Conservation (phyloP, 2,113 vertebrate species). For the Vicugna pacos region DNA sequence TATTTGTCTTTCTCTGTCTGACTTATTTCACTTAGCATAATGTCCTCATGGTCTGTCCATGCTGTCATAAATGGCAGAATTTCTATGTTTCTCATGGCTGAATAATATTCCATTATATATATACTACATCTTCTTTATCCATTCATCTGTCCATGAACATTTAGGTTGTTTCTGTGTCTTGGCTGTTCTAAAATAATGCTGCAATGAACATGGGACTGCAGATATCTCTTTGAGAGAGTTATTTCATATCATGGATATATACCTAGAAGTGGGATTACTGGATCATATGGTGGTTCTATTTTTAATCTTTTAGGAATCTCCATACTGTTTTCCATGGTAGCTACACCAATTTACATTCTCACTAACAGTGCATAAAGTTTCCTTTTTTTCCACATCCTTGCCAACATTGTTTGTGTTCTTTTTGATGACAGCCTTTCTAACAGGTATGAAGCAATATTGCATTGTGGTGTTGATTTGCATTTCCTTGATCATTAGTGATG, state of each 20-base stretch:
- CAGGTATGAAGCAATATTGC: not conserved
- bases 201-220: not conserved
- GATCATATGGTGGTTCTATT: not conserved
- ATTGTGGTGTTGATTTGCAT: not conserved
- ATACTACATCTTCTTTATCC: not conserved
- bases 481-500: not conserved
- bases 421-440: not conserved
- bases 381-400: not conserved
- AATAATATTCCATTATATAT: not conserved
- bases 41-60: not conserved
- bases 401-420: not conserved
- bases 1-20: conserved; percentile 19
- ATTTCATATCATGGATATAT: not conserved
- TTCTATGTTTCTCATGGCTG: not conserved
- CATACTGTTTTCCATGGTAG: not conserved
- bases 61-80: not conserved
- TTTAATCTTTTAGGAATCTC: not conserved
- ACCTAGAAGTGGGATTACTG: not conserved
- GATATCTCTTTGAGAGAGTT: not conserved
- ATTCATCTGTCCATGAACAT: not conserved
- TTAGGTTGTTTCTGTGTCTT: not conserved
- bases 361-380: not conserved
- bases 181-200: not conserved
- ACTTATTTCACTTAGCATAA: not conserved
- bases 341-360: not conserved